Evolutionary conservation across 2,888 invertebrate species (phyloP).

Genomic region (Phyto melanocephala): DNA sequence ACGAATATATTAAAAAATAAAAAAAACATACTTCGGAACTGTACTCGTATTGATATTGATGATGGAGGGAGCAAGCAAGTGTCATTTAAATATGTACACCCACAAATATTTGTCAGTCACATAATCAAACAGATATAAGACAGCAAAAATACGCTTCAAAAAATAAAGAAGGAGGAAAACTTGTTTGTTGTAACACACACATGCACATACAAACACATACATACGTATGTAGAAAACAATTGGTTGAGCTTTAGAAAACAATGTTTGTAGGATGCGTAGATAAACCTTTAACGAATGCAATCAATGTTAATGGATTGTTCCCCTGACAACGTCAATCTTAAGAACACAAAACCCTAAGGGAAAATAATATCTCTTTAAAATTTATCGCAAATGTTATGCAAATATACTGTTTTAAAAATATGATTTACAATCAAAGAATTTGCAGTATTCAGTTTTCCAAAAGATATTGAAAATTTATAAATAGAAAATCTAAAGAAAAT

Average conservation of each 20-base stretch:
- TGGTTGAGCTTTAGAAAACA: not conserved
- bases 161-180: not conserved
- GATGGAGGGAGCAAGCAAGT: not conserved
- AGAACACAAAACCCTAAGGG: too few relatives aligned
- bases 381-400: too few relatives aligned
- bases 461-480: too few relatives aligned
- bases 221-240: not conserved
- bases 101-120: slow-evolving; percentile 35
- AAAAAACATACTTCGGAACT: not conserved
- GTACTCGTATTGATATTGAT: slow-evolving; percentile 19
- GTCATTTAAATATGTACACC: slow-evolving; percentile 48
- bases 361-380: too few relatives aligned
- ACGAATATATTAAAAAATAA: not conserved
- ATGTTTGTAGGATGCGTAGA: not conserved
- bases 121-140: slow-evolving; percentile 2
- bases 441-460: too few relatives aligned
- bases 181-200: not conserved
- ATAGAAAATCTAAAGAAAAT: too few relatives aligned
- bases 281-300: not conserved
- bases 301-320: not conserved
- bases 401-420: too few relatives aligned
- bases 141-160: not conserved
- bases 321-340: too few relatives aligned
- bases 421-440: too few relatives aligned
- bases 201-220: not conserved